A percentile compares a stretch with the other conserved stretches of the same genome.
Evolutionary conservation across 1,140 invertebrate genomes (phyloP).

Genomic region (Bombus confusus): DNA sequence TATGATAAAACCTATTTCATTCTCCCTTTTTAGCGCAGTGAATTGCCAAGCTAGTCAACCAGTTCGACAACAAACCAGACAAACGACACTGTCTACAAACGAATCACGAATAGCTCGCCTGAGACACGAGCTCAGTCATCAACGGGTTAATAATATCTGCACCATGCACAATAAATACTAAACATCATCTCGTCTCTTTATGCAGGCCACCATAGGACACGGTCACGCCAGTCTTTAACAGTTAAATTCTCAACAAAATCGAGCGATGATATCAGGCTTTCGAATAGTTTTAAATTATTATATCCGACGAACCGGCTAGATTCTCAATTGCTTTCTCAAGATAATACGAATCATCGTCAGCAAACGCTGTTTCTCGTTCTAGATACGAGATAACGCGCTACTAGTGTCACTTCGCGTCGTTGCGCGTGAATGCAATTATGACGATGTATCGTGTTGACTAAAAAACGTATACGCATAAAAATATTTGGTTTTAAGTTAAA

Average conservation of each 20-base stretch:
- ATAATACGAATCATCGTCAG: background rate
- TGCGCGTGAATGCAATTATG: conserved; percentile 26
- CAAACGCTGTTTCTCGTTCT: background rate
- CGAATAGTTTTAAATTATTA: background rate
- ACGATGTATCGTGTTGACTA: background rate
- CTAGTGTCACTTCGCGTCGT: conserved; percentile 21
- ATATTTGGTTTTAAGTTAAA: too few relatives aligned
- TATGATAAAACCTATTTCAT: background rate
- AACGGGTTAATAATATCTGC: conserved; percentile 25
- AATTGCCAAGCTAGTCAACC: background rate
- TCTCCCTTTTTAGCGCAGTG: too few relatives aligned
- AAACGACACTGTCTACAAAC: background rate
- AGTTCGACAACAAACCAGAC: conserved; percentile 12
- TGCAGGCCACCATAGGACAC: background rate
- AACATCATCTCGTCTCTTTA: conserved; percentile 17
- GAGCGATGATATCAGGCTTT: background rate
- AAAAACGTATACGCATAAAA: background rate
- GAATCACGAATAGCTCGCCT: background rate
- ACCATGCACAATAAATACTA: conserved; percentile 11
- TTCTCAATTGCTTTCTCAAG: conserved; percentile 9
- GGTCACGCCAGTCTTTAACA: background rate
- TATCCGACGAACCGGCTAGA: background rate
- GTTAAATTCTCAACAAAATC: background rate
- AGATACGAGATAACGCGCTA: conserved; percentile 19
- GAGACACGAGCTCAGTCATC: background rate